phyloP scores from a whole-genome alignment of 2,888 invertebrate genomes.

The Sialis fuliginosa region DNA sequence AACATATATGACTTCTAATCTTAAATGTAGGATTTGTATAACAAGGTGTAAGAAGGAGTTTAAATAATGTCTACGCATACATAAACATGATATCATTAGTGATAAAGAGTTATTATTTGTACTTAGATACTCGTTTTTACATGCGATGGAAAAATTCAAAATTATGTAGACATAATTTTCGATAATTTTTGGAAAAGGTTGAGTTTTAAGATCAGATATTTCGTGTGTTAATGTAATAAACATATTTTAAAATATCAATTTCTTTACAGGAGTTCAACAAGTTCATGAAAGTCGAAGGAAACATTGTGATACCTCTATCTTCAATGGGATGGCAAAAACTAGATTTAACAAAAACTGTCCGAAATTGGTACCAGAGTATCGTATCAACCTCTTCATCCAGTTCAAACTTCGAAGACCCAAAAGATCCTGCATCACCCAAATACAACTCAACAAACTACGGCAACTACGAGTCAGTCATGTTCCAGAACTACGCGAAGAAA shows the following conservation, averaged over 20 bases:
- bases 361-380: slow-evolving; percentile 41
- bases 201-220: too few species aligned
- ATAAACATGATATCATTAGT: too few species aligned
- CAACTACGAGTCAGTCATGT: slow-evolving; percentile 2
- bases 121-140: too few species aligned
- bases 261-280: slow-evolving; percentile 35
- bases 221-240: too few species aligned
- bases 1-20: too few species aligned
- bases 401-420: not conserved
- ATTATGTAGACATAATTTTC: too few species aligned
- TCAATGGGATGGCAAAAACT: slow-evolving; percentile 73
- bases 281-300: slow-evolving; percentile 35
- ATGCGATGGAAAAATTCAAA: too few species aligned
- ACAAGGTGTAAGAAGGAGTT: too few species aligned
- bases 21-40: too few species aligned
- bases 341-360: slow-evolving; percentile 62
- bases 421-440: not conserved
- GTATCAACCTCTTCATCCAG: not conserved
- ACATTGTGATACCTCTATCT: slow-evolving; percentile 37
- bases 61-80: too few species aligned
- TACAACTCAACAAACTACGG: not conserved
- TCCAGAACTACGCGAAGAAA: not conserved
- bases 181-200: too few species aligned
- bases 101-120: too few species aligned
- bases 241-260: not conserved